Base-by-base conservation (phyloP, 1,140 invertebrate species). In the Limonius californicus region DNA sequence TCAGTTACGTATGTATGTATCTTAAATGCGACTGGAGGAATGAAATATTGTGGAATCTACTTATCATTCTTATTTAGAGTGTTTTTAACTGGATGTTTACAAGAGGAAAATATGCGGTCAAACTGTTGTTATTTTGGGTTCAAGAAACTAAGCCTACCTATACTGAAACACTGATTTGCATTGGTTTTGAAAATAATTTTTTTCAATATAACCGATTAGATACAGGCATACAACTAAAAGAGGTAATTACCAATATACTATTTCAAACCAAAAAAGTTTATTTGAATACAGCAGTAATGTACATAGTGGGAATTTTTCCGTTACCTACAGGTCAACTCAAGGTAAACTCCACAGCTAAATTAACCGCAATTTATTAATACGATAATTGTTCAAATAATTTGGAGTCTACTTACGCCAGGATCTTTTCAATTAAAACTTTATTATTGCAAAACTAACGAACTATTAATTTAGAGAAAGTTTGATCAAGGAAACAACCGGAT, bases 1-100 rank as follows among this genome's bases (percentile, higher is more conserved):
- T 50, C 58, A 54, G 58, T 60, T 60, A 65, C 64, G 60, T 65
- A 65, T 61, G 47, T 59, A 57, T 55, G 47, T 39, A 54, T 60
- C 27, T 21, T 35, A 53, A 43, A 23, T 58, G 57, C 11, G 54
- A 57, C 54, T 57, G 12, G 55, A 23, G 20, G 54, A 57, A 32
- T 42, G 39, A 50, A 14, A 45, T 47, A 43, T 54, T 42, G 12
- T n/a, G n/a, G 62, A 63, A 56, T 59, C 55, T 54, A 63, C 56
- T 45, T 55, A 59, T 56, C 62, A 56, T 12, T 19, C 18, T 16
- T 54, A 61, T 21, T 54, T 47, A n/a, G n/a, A n/a, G n/a, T n/a
- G n/a, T n/a, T n/a, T n/a, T n/a, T n/a, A n/a, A n/a, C n/a, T n/a
- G n/a, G n/a, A n/a, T n/a, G n/a, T n/a, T n/a, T n/a, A n/a, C n/a